These are phyloP conservation scores for Sturnus vulgaris DNA, from an alignment of 2,113 vertebrate species.

Conservation along the genomic window DNA sequence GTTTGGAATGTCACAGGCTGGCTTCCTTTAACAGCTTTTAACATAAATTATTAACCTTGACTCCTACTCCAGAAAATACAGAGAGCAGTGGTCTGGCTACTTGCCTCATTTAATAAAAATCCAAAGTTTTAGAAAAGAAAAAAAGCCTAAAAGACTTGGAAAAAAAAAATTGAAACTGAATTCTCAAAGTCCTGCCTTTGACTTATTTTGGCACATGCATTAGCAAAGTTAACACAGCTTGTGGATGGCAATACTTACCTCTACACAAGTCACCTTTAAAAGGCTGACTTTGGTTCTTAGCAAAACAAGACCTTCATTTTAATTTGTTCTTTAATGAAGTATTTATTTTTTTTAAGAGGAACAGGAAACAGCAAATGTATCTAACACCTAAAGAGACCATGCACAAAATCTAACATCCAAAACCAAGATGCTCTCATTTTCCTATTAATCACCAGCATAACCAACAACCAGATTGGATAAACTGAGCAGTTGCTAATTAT, in stretches of 20 bases:
- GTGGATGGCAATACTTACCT: conserved; percentile 29
- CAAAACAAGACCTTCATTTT: neutral
- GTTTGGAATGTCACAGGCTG: neutral
- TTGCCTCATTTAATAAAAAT: neutral
- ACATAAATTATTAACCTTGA: neutral
- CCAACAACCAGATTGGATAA: neutral
- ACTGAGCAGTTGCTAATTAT: neutral
- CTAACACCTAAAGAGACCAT: neutral
- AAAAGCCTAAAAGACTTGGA: neutral
- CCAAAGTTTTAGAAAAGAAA: neutral
- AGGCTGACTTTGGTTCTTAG: neutral
- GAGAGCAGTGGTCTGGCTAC: neutral
- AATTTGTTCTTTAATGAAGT: neutral
- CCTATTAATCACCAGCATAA: neutral
- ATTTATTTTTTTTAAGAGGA: neutral
- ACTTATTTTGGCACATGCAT: neutral
- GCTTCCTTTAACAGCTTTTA: neutral
- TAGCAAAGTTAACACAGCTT: neutral
- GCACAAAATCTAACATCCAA: neutral
- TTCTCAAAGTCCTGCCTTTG: neutral
- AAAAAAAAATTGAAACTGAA: neutral
- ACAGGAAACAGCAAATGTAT: neutral
- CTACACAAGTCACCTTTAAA: neutral
- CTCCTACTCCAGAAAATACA: neutral
- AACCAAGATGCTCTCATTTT: neutral